phyloP scores from a whole-genome alignment of 2,113 vertebrate species.

The Chlorodrepanis virens region DNA sequence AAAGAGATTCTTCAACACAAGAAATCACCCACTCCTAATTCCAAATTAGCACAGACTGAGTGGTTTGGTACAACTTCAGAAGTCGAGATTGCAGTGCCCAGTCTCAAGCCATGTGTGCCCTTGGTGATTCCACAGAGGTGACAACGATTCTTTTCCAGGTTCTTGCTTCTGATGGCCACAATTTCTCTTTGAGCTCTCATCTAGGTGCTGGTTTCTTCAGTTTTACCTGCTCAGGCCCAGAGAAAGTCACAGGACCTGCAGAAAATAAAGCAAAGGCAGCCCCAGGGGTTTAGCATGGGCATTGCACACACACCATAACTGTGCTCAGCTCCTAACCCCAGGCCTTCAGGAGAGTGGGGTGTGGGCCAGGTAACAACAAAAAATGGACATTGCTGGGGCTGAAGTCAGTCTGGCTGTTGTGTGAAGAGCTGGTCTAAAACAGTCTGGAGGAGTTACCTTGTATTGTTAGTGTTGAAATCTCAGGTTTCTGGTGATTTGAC shows the following conservation, averaged over 20 bases:
- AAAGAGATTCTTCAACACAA: not conserved
- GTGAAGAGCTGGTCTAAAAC: not conserved
- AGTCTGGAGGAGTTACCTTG: not conserved
- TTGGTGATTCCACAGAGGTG: not conserved
- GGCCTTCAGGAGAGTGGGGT: not conserved
- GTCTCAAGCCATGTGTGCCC: not conserved
- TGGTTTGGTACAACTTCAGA: not conserved
- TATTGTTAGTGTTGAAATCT: not conserved
- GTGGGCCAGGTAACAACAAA: not conserved
- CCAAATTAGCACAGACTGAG: not conserved
- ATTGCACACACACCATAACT: no score
- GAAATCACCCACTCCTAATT: not conserved
- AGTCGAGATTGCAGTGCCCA: fast-evolving
- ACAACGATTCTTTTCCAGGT: not conserved
- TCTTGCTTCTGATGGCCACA: not conserved
- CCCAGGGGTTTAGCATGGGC: fast-evolving
- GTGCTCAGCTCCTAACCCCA: not conserved
- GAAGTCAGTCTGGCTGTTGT: not conserved
- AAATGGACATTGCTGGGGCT: not conserved
- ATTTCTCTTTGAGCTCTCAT: not conserved
- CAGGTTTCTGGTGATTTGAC: not conserved
- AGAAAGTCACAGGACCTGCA: not conserved
- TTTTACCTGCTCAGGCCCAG: not conserved
- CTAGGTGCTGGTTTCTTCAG: not conserved
- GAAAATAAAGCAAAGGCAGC: not conserved